Base-by-base conservation (phyloP, 2,113 vertebrate species). In the Anas platyrhynchos region DNA sequence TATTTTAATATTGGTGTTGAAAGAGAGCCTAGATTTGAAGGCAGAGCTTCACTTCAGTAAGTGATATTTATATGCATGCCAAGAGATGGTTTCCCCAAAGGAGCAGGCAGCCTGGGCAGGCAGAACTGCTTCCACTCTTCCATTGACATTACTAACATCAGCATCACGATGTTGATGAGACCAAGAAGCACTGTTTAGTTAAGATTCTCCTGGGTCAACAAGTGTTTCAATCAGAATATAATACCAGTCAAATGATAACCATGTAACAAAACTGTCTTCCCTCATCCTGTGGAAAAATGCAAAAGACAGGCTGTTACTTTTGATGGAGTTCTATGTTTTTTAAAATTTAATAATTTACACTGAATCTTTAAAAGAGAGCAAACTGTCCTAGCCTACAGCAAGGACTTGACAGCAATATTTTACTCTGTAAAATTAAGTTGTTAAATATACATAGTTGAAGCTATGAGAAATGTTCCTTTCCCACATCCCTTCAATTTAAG, bases 331-430 rank as follows among this genome's bases (percentile, higher is more conserved):
- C 13, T 46, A 54, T 23, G 43, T 4, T 11, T 78, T 94, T 92
- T 55, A 66, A 93, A 91, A 34, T 81, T 94, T 92, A 94, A 96
- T 93, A 92, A 92, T 88, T 91, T 88, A 88, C 69, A 88, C 17
- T 59, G 56, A 92, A 63, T 4, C 7, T 82, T 88, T 90, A 75
- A 93, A 91, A 88, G 73, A 77, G 36, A 91, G 65, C 22, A 90
- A 92, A 92, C 44, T 83, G 76, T 86, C 91, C 91, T 86, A 90
- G 46, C 72, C 76, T 83, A 71, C 72, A 97, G 76, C 83, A 95
- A 88, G 91, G 72, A 93, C 88, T 86, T 83, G 68, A 88, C 86
- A 86, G 72, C 38, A 96, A 62, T 41, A 78, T 74, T 90, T 88
- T 61, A 67, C 17, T 89, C 74, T 71, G 72, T 43, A 90, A 96